Evolutionary conservation across 2,113 vertebrate genomes (phyloP), one percentile per base, ranked within the genome.

Genomic region (Macquaria australasica): DNA sequence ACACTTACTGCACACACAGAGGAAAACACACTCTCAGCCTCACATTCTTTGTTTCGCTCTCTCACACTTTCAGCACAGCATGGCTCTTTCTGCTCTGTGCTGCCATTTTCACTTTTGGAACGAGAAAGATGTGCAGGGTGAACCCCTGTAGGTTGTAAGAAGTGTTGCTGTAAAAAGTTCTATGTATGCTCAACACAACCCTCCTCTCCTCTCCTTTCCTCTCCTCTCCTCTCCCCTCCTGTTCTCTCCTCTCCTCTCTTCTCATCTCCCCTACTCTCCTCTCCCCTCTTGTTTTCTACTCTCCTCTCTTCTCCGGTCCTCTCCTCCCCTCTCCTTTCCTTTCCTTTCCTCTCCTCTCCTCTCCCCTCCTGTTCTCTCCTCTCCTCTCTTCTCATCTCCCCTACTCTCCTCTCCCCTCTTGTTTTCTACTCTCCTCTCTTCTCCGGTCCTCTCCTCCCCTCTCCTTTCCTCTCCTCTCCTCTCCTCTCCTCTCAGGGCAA

Each of bases 401-500:
- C 31, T 34, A 2, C 31, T 34, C 31, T 34, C 31, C 31, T 34
- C 31, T 34, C 2, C 2, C 4, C 31, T 28, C 18, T 53, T 43
- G 31, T 43, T 37, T 2, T 31, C 14, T 37, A 48, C 58, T 73
- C 31, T 45, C 70, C 51, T 39, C 56, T 70, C 53, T 28, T 39
- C 53, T 64, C 81, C n/a, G 28, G 14, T 12, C 31, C 14, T 34
- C 28, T 34, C 15, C 7, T 31, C 25, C n/a, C 25, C 37, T 8
- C 23, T 37, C 45, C 59, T 34, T 28, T 50, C 25, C 6, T 43
- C 8, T 55, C 69, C 45, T 68, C 37, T 12, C 25, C 16, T 45
- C 21, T 59, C 9, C 3, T 34, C 20, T 28, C 31, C 8, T 39
- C 68, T 69, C 83, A 97, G 97, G 97, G 96, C 0, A 50, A 79